Percentiles rank a stretch among this genome's conserved stretches.
Evolutionary conservation across 2,113 vertebrate species (phyloP).

Genomic region (Nicator chloris): DNA sequence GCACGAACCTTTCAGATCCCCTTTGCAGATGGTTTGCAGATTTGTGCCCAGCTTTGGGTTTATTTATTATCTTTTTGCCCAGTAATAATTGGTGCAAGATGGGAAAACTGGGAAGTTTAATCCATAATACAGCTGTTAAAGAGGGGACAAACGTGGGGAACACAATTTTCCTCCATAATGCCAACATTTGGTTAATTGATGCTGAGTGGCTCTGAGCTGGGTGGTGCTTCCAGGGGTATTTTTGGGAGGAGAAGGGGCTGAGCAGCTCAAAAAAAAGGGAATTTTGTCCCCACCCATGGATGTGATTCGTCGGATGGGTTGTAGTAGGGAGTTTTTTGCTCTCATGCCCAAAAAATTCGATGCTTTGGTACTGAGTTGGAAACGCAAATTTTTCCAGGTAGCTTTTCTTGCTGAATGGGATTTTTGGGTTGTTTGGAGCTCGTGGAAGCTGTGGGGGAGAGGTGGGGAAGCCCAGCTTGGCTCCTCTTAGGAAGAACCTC

Average conservation of each 20-base stretch:
- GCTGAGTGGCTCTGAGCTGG: not conserved
- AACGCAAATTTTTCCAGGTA: not conserved
- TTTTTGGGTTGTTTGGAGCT: not conserved
- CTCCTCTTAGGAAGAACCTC: not conserved
- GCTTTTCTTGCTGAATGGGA: not conserved
- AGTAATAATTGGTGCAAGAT: not conserved
- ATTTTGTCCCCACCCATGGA: not conserved
- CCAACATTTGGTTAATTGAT: not conserved
- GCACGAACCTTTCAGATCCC: not conserved
- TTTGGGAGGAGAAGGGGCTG: not conserved
- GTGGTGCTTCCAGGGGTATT: not conserved
- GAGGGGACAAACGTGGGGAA: not conserved
- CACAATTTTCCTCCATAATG: not conserved
- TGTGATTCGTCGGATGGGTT: not conserved
- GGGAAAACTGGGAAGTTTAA: not conserved
- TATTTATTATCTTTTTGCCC: not conserved
- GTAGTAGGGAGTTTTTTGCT: not conserved
- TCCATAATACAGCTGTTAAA: not conserved
- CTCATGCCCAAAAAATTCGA: rapidly evolving
- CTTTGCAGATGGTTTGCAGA: not conserved
- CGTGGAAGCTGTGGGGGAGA: rapidly evolving
- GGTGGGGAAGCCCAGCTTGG: not conserved
- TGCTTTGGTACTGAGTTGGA: not conserved
- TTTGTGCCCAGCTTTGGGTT: not conserved
- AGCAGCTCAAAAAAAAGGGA: not conserved